Conservation (phyloP, 2,888 invertebrate genomes). For the Rhopalosiphum nymphaeae region DNA sequence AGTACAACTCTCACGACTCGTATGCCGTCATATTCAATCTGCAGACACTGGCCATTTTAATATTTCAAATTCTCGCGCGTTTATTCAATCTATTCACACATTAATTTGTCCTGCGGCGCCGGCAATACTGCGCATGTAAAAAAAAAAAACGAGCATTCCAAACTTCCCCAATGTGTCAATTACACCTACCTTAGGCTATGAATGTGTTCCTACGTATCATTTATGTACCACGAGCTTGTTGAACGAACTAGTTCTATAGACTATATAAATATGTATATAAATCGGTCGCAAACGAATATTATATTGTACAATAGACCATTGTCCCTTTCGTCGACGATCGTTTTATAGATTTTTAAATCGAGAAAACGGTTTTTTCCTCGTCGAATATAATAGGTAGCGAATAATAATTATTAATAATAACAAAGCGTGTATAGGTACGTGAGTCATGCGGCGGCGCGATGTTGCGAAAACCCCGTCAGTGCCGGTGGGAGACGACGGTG, state of each 20-base stretch:
- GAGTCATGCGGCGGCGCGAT: constrained; percentile 34
- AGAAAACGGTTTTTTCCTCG: neutral
- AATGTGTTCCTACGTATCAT: neutral
- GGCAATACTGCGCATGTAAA: neutral
- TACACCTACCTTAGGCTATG: neutral
- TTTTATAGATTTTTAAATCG: constrained; percentile 12
- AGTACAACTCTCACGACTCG: neutral
- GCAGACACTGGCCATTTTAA: neutral
- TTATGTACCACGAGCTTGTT: neutral
- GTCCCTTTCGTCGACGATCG: neutral
- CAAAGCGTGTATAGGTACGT: neutral
- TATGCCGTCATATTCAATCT: neutral
- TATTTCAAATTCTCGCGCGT: neutral
- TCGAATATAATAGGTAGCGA: neutral
- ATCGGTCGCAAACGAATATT: neutral
- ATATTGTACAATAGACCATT: neutral
- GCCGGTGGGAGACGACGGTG: neutral
- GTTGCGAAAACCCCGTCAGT: constrained; percentile 45
- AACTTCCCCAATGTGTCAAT: neutral
- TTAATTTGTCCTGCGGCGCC: neutral
- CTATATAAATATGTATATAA: neutral
- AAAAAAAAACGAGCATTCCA: neutral
- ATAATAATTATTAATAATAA: neutral
- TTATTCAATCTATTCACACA: neutral
- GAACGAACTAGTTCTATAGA: neutral